Evolutionary conservation across 2,888 invertebrate genomes (phyloP).

Genomic region (Eristalinus sepulchralis): DNA sequence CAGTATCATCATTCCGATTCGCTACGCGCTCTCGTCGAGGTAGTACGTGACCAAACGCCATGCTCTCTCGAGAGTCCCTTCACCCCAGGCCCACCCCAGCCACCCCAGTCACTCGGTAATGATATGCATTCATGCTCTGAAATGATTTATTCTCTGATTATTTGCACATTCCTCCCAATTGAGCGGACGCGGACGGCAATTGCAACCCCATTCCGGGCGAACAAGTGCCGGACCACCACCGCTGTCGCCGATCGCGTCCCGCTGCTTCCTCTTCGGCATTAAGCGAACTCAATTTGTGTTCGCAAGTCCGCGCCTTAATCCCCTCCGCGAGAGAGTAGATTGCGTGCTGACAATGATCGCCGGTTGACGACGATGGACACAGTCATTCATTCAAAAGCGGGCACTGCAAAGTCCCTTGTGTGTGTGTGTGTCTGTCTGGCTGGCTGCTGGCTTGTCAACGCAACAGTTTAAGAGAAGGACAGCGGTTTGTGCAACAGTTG

Average conservation of each 20-base stretch:
- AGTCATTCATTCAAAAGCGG: background rate
- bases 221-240: constrained; percentile 6
- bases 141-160: constrained; percentile 61
- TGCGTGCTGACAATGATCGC: constrained; percentile 41
- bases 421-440: background rate
- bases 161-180: constrained; percentile 70
- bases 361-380: background rate
- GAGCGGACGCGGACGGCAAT: constrained; percentile 47
- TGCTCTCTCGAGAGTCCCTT: constrained; percentile 41
- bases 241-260: constrained; percentile 1
- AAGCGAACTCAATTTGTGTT: constrained; percentile 63
- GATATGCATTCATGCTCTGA: constrained; percentile 61
- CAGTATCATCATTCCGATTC: constrained; percentile 51
- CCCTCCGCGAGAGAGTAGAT: background rate
- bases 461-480: constrained; percentile 23
- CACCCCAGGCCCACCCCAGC: constrained; percentile 24
- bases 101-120: background rate
- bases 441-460: constrained; percentile 28
- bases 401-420: too few relatives aligned
- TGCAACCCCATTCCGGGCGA: constrained; percentile 64
- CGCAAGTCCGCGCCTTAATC: constrained; percentile 7
- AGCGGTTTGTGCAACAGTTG: background rate
- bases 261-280: constrained; percentile 43
- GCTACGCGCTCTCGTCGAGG: constrained; percentile 37
- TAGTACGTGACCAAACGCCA: constrained; percentile 71